Evolutionary conservation across 1,140 invertebrate genomes (phyloP).

Genomic region (Pectinophora gossypiella): DNA sequence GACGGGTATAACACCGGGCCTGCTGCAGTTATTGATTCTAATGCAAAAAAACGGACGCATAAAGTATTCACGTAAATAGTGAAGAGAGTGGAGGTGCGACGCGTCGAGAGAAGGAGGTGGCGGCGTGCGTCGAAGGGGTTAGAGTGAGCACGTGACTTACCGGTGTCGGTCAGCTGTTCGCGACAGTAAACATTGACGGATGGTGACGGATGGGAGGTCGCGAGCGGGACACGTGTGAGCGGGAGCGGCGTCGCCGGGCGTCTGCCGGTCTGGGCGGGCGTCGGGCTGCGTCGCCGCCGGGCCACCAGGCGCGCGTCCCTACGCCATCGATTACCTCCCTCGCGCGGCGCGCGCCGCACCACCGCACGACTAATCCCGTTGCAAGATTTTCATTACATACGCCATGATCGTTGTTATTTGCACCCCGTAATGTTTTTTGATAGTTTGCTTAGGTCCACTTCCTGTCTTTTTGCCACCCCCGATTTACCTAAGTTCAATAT

Average conservation of each 20-base stretch:
- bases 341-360: slow-evolving; percentile 49
- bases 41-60: slow-evolving; percentile 29
- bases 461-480: slow-evolving; percentile 15
- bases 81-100: slow-evolving; percentile 10
- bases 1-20: slow-evolving; percentile 36
- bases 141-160: slow-evolving; percentile 65
- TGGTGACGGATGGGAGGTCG: slow-evolving; percentile 25
- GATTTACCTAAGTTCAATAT: too few species aligned
- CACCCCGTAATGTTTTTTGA: slow-evolving; percentile 73
- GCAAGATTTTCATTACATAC: slow-evolving; percentile 71
- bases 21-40: slow-evolving; percentile 38
- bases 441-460: slow-evolving; percentile 62
- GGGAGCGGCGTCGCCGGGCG: slow-evolving; percentile 63
- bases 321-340: slow-evolving; percentile 15
- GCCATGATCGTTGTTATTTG: slow-evolving; percentile 71
- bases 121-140: not conserved
- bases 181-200: slow-evolving; percentile 62
- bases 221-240: slow-evolving; percentile 56
- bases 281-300: slow-evolving; percentile 34
- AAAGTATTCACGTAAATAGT: slow-evolving; percentile 23
- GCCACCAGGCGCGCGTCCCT: slow-evolving; percentile 36
- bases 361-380: slow-evolving; percentile 56
- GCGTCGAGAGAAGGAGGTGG: not conserved
- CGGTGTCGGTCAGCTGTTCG: slow-evolving; percentile 67
- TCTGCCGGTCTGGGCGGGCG: slow-evolving; percentile 66